Base-by-base conservation (phyloP, 2,797 vertebrate species). In the Apogon talboti region DNA sequence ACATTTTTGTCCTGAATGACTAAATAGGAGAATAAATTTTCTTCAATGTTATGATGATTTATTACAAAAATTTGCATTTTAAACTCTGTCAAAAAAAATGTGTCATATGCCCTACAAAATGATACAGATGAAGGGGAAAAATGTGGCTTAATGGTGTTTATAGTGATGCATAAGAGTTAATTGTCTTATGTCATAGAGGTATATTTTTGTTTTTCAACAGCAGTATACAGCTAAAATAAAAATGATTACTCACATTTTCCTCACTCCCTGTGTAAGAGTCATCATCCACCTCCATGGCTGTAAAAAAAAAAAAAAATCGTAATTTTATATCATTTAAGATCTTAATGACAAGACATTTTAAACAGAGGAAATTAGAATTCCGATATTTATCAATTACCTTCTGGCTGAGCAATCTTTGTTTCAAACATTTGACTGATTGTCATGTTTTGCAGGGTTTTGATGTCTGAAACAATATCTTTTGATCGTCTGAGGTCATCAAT, bases 401-500 rank as follows among this genome's bases (percentile, higher is more conserved):
- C 30, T 3, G 48, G 4, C 19, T 14, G 72, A 53, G 74, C 68
- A 28, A 5, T 28, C 24, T 28, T 28, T 28, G 24, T 28, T 58
- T 66, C 0, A 68, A 84, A 84, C 52, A 84, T 59, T 16, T 78
- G 50, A 61, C 82, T 81, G 4, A 81, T 73, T 19, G 21, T 0
- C 0, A 14, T 19, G 1, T 76, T 61, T 51, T 76, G 76, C 48
- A 81, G 53, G 11, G 41, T 67, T 41, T 67, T 45, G 41, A 95
- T 9, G 13, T 95, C 91, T 0, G 92, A 90, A 33, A 82, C 74
- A 91, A 96, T 94, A 78, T 91, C 79, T 7, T 82, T 89, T 53
- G 94, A 93, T 15, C 83, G 89, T 74, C 88, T 92, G 16, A 96
- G 92, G 73, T 95, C 95, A 0, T 96, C 95, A 0, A 95, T 94